Percentiles rank a stretch among this genome's conserved stretches.
Conservation (phyloP, 2,888 invertebrate species). For the Pandemis corylana region DNA sequence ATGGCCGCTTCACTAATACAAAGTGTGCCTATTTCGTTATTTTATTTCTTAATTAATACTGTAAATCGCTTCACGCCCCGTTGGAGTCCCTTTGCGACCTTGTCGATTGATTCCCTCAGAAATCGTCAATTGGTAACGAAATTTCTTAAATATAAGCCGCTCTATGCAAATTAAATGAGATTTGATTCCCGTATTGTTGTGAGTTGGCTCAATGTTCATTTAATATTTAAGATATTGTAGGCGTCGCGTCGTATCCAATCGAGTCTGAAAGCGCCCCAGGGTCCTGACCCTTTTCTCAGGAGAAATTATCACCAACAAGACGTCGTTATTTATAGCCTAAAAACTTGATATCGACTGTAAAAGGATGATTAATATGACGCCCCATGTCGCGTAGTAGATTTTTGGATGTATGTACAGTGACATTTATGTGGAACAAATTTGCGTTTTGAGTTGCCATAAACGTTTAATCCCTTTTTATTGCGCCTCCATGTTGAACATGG, state of each 20-base stretch:
- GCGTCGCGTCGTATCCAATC: conserved; percentile 28
- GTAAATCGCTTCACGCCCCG: background rate
- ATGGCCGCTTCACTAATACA: background rate
- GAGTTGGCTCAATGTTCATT: conserved; percentile 24
- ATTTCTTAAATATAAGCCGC: conserved; percentile 8
- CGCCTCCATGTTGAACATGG: no score
- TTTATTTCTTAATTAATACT: conserved; percentile 1
- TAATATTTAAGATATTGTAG: conserved; percentile 26
- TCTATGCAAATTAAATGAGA: conserved; percentile 12
- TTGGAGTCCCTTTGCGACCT: background rate
- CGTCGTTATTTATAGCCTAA: conserved; percentile 1
- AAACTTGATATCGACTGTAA: background rate
- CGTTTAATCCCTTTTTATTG: no score
- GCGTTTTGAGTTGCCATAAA: no score
- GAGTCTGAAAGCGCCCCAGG: conserved; percentile 16
- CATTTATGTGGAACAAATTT: no score
- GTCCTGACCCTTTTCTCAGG: conserved; percentile 36
- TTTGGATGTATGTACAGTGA: background rate
- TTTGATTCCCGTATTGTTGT: conserved; percentile 15
- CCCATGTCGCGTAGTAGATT: background rate
- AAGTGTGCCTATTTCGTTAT: background rate
- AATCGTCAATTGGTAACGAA: background rate
- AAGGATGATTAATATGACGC: background rate
- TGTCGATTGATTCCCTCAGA: background rate
- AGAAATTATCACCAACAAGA: conserved; percentile 43